These are phyloP conservation scores for Apomyelois bistriatella DNA, from an alignment of 2,888 invertebrate genomes.

Conservation along the genomic window DNA sequence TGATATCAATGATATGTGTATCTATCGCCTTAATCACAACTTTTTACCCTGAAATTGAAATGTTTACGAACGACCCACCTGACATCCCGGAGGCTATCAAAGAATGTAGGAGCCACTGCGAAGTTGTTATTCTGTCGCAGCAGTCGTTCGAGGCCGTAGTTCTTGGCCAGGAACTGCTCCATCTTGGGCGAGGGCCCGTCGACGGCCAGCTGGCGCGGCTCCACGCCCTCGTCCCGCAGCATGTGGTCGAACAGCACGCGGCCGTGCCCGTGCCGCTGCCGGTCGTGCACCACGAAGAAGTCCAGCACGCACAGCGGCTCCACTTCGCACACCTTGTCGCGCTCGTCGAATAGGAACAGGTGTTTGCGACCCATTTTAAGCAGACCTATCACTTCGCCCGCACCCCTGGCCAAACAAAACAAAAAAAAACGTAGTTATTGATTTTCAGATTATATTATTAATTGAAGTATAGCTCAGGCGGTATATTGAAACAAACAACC, in stretches of 20 bases:
- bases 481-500: too few species aligned
- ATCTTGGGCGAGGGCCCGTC: conserved; percentile 96
- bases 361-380: conserved; percentile 95
- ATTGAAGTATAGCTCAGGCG: too few species aligned
- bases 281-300: conserved; percentile 92
- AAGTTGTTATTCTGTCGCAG: conserved; percentile 71
- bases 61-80: conserved; percentile 33
- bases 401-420: conserved; percentile 76
- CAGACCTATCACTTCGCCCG: conserved; percentile 86
- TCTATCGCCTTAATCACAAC: too few species aligned
- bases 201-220: conserved; percentile 89
- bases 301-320: conserved; percentile 94
- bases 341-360: conserved; percentile 89
- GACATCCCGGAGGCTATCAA: conserved; percentile 28
- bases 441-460: too few species aligned
- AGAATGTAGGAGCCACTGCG: conserved; percentile 51
- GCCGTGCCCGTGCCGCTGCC: conserved; percentile 93
- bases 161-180: conserved; percentile 89
- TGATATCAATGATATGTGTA: too few species aligned
- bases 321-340: conserved; percentile 86
- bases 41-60: too few species aligned
- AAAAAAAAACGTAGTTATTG: too few species aligned
- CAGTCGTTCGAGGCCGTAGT: conserved; percentile 82
- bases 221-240: conserved; percentile 86
- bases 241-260: conserved; percentile 92